A percentile compares a stretch with the other conserved stretches of the same genome.
These are phyloP conservation scores for Indri indri DNA, from an alignment of 2,113 vertebrate genomes.

Conservation along the genomic window DNA sequence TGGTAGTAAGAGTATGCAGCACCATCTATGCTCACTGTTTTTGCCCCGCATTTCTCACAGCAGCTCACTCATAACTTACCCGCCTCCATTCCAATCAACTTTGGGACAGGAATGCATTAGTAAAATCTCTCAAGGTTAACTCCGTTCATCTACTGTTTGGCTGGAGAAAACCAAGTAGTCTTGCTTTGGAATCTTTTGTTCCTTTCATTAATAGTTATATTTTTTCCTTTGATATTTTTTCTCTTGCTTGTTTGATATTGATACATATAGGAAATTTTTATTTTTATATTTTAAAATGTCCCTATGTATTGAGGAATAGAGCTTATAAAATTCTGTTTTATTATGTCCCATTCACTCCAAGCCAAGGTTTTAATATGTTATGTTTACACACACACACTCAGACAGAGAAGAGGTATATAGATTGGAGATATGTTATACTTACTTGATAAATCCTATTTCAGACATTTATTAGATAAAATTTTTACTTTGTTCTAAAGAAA, in stretches of 20 bases:
- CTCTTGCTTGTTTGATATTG: background rate
- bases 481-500: constrained; percentile 26
- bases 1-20: background rate
- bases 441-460: background rate
- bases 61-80: background rate
- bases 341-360: background rate
- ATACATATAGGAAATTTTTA: background rate
- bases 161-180: background rate
- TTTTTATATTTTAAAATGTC: background rate
- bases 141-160: background rate
- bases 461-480: background rate
- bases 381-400: background rate
- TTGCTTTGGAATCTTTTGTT: background rate
- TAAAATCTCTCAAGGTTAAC: background rate
- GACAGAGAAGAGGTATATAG: background rate
- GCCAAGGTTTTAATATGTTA: background rate
- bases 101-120: background rate
- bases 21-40: background rate
- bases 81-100: fast-evolving
- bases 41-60: background rate
- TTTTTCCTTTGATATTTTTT: background rate
- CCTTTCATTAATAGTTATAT: background rate
- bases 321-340: background rate
- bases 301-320: background rate
- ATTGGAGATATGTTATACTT: background rate